Evolutionary conservation across 1,140 invertebrate species (phyloP), one percentile per base, ranked within the genome.

Genomic region (Drosophila mojavensis): DNA sequence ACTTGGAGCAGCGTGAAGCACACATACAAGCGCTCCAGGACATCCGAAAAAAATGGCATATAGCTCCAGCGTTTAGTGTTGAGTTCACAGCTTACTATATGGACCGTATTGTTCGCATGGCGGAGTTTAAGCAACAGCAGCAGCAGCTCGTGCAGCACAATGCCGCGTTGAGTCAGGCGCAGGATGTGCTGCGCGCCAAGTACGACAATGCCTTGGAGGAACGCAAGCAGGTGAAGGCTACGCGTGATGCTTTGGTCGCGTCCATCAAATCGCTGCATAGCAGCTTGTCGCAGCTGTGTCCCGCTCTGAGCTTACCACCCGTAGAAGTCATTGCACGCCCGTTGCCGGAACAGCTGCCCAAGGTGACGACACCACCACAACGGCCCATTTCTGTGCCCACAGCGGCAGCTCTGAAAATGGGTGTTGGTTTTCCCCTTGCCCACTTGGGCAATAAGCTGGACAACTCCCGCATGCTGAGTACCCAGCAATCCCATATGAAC

Each of bases 61-160:
- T 98, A 56, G 95, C 97, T 4, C 97, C 98, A 0, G 97, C 98
- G 0, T 97, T 96, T 78, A 98, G 96, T 59, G 96, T 98, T 0
- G 98, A 99, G 92, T 99, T 98, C 92, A 96, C 98, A 45, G 97
- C 96, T 10, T 99, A 99, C 92, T 99, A 97, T 92, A 93, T 98
- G 45, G 98, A 98, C 93, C 94, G 97, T 41, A 96, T 97, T 85
- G 93, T 94, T 3, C 93, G 97, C 9, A 94, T 97, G n/a, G 94
- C 95, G 1, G 95, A 95, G 4, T 95, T 98, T 93, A 96, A 97
- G 76, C 93, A 94, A 5, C 95, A 95, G 20, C 91, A 98, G 1
- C 95, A 96, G 69, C 94, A 97, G 58, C 93, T 97, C 17, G 93
- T 97, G 0, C 94, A 95, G 28, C 95, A 96, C 54, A 98, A 98